Conservation (phyloP, 2,888 invertebrate genomes). For the Entomobrya proxima region DNA sequence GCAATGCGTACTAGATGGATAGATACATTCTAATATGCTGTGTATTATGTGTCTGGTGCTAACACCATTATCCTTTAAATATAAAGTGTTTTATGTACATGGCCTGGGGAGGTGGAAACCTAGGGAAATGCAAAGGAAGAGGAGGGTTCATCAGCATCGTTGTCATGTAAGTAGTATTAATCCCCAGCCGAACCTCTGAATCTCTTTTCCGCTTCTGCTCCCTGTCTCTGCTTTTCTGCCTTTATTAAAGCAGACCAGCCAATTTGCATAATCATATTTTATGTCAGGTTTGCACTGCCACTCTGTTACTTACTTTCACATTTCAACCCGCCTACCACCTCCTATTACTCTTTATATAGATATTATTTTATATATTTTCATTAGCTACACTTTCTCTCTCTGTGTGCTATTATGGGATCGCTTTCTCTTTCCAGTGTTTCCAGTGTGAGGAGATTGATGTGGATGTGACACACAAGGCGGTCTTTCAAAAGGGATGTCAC, state of each 20-base stretch:
- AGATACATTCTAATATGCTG: no score
- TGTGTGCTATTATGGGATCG: not conserved
- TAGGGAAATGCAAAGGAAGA: not conserved
- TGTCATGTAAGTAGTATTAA: slow-evolving; percentile 43
- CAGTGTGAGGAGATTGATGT: slow-evolving; percentile 31
- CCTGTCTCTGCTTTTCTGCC: not conserved
- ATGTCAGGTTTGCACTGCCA: slow-evolving; percentile 43
- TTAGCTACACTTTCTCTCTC: not conserved
- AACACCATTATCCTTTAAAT: not conserved
- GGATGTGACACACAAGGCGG: slow-evolving; percentile 37
- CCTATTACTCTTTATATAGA: not conserved
- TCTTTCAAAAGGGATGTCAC: slow-evolving; percentile 33
- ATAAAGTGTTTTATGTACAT: not conserved
- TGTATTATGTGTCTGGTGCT: no score
- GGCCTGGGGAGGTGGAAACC: not conserved
- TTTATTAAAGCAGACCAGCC: slow-evolving; percentile 55
- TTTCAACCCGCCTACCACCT: not conserved
- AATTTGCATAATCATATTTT: slow-evolving; percentile 64
- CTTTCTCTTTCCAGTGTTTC: not conserved
- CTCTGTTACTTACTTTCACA: not conserved
- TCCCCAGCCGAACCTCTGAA: not conserved
- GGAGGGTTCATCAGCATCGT: not conserved
- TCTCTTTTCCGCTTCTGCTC: slow-evolving; percentile 4
- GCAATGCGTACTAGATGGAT: no score
- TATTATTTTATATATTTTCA: no score